These are phyloP conservation scores for Standfussiana lucernea DNA, from an alignment of 2,888 invertebrate genomes.

Conservation along the genomic window DNA sequence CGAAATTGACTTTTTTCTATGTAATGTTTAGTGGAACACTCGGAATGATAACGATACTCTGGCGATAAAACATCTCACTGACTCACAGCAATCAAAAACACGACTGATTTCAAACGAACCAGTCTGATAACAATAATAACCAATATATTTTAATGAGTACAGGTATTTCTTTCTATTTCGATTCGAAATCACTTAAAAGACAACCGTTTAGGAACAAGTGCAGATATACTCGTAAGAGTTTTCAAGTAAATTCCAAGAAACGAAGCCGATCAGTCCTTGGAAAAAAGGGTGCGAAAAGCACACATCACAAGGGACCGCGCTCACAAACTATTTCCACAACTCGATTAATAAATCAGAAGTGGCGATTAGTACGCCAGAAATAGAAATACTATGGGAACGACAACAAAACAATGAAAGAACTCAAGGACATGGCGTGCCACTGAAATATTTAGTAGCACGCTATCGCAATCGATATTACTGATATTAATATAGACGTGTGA, in stretches of 20 bases:
- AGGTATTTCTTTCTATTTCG: not conserved
- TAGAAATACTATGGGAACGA: conserved; percentile 60
- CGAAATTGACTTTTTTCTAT: not conserved
- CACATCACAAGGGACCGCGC: conserved; percentile 18
- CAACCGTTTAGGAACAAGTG: not conserved
- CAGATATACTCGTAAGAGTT: no score
- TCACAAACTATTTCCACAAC: conserved; percentile 41
- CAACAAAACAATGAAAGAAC: conserved; percentile 48
- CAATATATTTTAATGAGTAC: not conserved
- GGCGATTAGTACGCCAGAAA: conserved; percentile 56
- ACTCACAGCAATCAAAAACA: conserved; percentile 17
- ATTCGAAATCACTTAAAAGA: not conserved
- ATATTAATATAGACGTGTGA: conserved; percentile 33
- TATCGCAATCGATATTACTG: conserved; percentile 56
- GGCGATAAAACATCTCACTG: conserved; percentile 5
- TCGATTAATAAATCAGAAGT: conserved; percentile 42
- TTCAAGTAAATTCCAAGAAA: not conserved
- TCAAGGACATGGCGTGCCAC: conserved; percentile 60
- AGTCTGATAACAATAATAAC: conserved; percentile 22
- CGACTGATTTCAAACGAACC: conserved; percentile 10
- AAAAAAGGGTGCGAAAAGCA: conserved; percentile 1
- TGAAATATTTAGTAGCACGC: conserved; percentile 66
- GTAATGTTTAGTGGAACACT: not conserved
- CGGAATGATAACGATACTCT: conserved; percentile 10
- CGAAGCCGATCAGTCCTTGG: not conserved